A percentile compares a stretch with the other conserved stretches of the same genome.
phyloP scores from a whole-genome alignment of 2,113 vertebrate species.

The Acanthochromis polyacanthus region DNA sequence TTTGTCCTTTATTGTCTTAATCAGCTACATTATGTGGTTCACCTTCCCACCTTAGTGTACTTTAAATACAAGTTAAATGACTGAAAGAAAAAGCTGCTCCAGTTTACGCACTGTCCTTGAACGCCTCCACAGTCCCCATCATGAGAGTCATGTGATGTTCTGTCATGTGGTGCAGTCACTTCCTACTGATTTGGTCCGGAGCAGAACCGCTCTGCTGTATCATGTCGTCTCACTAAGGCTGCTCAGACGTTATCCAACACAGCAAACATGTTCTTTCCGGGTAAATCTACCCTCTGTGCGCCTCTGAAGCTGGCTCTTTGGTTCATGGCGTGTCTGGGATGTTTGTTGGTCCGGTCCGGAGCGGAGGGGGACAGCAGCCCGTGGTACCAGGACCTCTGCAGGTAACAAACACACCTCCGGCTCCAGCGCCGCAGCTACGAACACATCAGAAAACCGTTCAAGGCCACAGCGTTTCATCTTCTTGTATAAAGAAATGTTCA shows the following conservation, averaged over 20 bases:
- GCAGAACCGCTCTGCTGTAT: conserved; percentile 57
- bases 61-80: no score
- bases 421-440: neutral
- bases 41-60: no score
- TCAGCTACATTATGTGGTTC: no score
- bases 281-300: neutral
- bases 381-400: conserved; percentile 80
- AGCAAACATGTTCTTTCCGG: conserved; percentile 50
- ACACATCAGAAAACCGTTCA: neutral
- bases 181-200: conserved; percentile 65
- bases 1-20: no score
- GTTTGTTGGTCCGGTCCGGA: conserved; percentile 34
- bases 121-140: conserved; percentile 37
- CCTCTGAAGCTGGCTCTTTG: conserved; percentile 33
- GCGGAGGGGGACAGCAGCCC: conserved; percentile 44
- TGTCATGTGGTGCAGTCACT: conserved; percentile 77
- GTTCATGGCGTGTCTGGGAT: conserved; percentile 34
- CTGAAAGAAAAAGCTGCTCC: no score
- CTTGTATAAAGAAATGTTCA: no score
- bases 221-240: conserved; percentile 71
- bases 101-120: conserved; percentile 10
- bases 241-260: neutral
- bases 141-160: conserved; percentile 69
- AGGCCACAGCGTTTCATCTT: no score
- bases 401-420: conserved; percentile 67